Conservation (phyloP, 2,888 invertebrate species). For the Deroplatys truncata region DNA sequence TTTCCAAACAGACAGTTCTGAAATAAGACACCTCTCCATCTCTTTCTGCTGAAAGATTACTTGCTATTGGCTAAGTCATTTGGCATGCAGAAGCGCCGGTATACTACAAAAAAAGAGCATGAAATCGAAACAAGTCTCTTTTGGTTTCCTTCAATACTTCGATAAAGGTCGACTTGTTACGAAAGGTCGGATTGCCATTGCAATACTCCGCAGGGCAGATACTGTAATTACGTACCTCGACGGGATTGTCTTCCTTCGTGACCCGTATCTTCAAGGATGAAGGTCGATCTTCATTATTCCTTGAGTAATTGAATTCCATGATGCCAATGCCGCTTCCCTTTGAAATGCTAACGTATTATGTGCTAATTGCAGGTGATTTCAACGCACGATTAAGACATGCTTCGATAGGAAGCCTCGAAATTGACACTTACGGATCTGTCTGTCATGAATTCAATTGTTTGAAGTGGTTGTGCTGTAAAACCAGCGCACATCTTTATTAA, state of each 20-base stretch:
- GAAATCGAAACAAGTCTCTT: background rate
- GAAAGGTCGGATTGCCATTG: background rate
- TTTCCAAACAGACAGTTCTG: background rate
- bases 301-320: background rate
- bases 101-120: background rate
- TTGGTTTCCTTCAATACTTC: background rate
- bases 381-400: background rate
- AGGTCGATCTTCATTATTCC: background rate
- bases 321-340: background rate
- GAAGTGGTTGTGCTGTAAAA: no score
- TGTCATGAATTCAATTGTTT: background rate
- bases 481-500: no score
- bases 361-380: background rate
- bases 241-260: background rate
- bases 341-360: background rate
- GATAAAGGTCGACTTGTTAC: background rate
- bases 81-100: background rate
- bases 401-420: background rate
- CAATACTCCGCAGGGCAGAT: background rate
- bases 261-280: background rate
- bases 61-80: background rate
- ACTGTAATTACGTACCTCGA: background rate
- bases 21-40: background rate
- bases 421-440: background rate
- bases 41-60: background rate